Percentiles rank a stretch among this genome's conserved stretches.
phyloP scores from a whole-genome alignment of 2,888 invertebrate genomes.

The Zonitis immaculata region DNA sequence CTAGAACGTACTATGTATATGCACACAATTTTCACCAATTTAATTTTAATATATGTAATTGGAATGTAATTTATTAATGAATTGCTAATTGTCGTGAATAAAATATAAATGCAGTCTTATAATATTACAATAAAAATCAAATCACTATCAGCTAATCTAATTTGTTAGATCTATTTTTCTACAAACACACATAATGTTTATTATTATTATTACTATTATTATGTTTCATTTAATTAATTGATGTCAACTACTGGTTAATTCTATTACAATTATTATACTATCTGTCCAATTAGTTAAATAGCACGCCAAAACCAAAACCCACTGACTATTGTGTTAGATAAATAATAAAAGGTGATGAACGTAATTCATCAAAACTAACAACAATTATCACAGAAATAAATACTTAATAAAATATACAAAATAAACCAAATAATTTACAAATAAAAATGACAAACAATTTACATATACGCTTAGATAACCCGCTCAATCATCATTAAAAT shows the following conservation, averaged over 20 bases:
- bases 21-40: slow-evolving; percentile 25
- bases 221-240: slow-evolving; percentile 39
- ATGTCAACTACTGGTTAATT: slow-evolving; percentile 29
- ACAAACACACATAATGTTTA: slow-evolving; percentile 36
- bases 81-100: slow-evolving; percentile 6
- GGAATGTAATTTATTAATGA: slow-evolving; percentile 21
- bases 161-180: slow-evolving; percentile 32
- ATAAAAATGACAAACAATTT: slow-evolving; percentile 6
- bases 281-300: slow-evolving; percentile 28
- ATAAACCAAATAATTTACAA: slow-evolving; percentile 13
- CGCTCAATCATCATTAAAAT: slow-evolving; percentile 13
- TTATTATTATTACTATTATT: too few relatives aligned
- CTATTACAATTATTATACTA: slow-evolving; percentile 31
- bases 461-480: slow-evolving; percentile 19
- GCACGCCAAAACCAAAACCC: slow-evolving; percentile 21
- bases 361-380: slow-evolving; percentile 28
- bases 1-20: slow-evolving; percentile 39
- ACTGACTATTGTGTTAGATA: slow-evolving; percentile 15
- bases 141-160: slow-evolving; percentile 13
- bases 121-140: slow-evolving; percentile 21
- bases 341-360: too few relatives aligned
- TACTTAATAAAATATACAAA: slow-evolving; percentile 29
- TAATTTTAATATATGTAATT: slow-evolving; percentile 6
- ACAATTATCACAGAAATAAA: slow-evolving; percentile 40
- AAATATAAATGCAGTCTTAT: slow-evolving; percentile 25